phyloP scores from a whole-genome alignment of 2,888 invertebrate species.

The Ornithoptera alexandrae region DNA sequence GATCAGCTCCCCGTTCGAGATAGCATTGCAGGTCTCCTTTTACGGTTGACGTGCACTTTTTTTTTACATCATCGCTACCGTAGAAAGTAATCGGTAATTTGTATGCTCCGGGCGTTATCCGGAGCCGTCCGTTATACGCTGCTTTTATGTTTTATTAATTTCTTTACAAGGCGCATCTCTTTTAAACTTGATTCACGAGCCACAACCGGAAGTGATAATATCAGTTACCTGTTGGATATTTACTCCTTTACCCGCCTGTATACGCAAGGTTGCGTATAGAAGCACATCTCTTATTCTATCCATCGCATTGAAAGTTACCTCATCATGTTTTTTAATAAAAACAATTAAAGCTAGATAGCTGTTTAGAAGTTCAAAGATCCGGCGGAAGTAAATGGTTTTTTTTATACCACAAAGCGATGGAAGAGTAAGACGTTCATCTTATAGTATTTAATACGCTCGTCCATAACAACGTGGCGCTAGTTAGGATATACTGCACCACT shows the following conservation, averaged over 20 bases:
- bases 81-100: conserved; percentile 23
- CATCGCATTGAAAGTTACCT: not conserved
- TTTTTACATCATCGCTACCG: conserved; percentile 16
- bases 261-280: not conserved
- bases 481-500: too few species aligned
- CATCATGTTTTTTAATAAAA: not conserved
- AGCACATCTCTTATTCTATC: not conserved
- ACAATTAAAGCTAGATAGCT: not conserved
- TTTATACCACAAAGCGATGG: too few species aligned
- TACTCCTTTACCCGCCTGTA: not conserved
- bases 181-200: not conserved
- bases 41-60: conserved; percentile 2
- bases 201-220: not conserved
- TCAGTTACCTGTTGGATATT: not conserved
- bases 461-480: too few species aligned
- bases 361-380: too few species aligned
- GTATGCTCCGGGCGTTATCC: conserved; percentile 10
- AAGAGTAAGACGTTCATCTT: too few species aligned
- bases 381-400: too few species aligned
- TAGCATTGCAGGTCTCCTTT: conserved; percentile 15
- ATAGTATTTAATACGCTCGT: too few species aligned
- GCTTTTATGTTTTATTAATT: conserved; percentile 3
- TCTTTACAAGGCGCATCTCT: not conserved
- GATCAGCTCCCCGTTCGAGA: conserved; percentile 14
- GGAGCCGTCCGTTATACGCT: conserved; percentile 20